Percentiles rank a stretch among this genome's conserved stretches.
Conservation (phyloP, 2,113 vertebrate genomes). For the Microtus ochrogaster region DNA sequence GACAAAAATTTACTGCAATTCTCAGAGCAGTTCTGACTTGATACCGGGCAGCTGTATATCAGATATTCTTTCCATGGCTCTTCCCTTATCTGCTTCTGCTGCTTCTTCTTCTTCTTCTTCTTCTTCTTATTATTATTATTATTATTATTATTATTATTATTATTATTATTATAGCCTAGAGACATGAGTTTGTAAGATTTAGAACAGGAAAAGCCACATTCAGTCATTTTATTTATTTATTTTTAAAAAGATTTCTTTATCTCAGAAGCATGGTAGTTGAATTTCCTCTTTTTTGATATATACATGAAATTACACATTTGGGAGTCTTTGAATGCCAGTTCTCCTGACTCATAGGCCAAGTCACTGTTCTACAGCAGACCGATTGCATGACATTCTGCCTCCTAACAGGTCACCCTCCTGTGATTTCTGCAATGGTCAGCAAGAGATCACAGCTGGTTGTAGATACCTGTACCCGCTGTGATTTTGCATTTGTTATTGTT, state of each 20-base stretch:
- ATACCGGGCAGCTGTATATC: neutral
- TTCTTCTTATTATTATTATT: too few species aligned
- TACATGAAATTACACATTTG: slow-evolving; percentile 46
- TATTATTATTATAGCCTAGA: neutral
- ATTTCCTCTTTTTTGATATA: slow-evolving; percentile 53
- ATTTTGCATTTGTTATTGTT: slow-evolving; percentile 36
- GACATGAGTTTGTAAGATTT: slow-evolving; percentile 43
- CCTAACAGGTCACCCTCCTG: neutral
- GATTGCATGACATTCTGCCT: neutral
- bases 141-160: too few species aligned
- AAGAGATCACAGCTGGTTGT: neutral
- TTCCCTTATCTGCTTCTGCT: neutral
- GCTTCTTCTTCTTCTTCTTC: neutral
- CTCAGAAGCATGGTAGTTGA: slow-evolving; percentile 20
- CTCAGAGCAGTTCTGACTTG: slow-evolving; percentile 21
- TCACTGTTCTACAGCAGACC: neutral
- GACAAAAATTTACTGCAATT: neutral
- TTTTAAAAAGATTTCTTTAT: slow-evolving; percentile 17
- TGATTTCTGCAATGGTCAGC: slow-evolving; percentile 24
- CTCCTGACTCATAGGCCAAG: slow-evolving; percentile 58
- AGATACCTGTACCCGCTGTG: neutral
- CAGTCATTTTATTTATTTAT: slow-evolving; percentile 29
- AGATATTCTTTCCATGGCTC: neutral
- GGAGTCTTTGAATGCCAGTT: slow-evolving; percentile 51
- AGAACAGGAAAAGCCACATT: slow-evolving; percentile 58